Base-by-base conservation (phyloP, 2,797 vertebrate species). In the Gobio occitaniae region DNA sequence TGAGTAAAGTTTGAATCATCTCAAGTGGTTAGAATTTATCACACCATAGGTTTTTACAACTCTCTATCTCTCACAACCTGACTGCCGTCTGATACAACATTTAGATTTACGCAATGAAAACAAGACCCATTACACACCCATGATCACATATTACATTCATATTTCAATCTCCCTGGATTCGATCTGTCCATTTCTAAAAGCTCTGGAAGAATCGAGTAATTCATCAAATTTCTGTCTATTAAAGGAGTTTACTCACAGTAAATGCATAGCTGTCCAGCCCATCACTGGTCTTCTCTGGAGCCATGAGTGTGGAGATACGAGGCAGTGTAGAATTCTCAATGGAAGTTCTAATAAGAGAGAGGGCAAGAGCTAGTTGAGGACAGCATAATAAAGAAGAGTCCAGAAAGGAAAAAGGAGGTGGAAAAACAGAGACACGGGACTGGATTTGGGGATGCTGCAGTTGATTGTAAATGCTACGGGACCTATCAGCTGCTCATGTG, bases 201-300 rank as follows among this genome's bases (percentile, higher is more conserved):
- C 19, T 63, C 25, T 4, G 11, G 13, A 47, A 16, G 0, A 47
- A 74, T 15, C 6, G 0, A 71, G 16, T 47, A 19, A 61, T 71
- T 32, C 11, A 25, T 48, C 0, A 54, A 59, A 32, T 59, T 0
- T 19, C 16, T 79, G 11, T 52, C 44, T 25, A 16, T 69, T 25
- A 69, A 48, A 11, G 3, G 1, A 83, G 11, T 4, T 69, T 90
- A 97, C 97, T 97, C 90, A 98, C 97, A 87, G 92, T 52, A 84
- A 96, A 97, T 19, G 91, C 87, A 78, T 94, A 94, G 90, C 94
- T 96, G 78, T 96, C 94, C 15, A 95, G 90, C 32, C 94, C 94
- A 10, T 95, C 95, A 71, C 89, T 91, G 7, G 95, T 91, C 91
- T 95, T 96, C 65, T 94, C 93, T 75, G 93, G 92, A 90, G 93